These are phyloP conservation scores for Xyrauchen texanus DNA, from an alignment of 2,113 vertebrate genomes.

Conservation along the genomic window DNA sequence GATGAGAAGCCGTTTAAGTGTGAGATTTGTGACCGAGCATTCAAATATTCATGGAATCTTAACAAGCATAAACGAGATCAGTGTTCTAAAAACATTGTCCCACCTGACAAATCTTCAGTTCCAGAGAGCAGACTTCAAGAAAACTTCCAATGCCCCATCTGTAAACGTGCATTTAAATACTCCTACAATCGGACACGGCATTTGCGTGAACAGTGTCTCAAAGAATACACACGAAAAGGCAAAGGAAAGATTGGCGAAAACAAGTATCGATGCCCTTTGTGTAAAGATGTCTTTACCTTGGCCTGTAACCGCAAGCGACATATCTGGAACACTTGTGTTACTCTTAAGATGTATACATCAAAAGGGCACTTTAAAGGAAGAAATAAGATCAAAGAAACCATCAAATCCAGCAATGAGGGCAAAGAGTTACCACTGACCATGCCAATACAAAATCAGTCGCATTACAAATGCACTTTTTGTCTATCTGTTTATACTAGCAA, in stretches of 20 bases:
- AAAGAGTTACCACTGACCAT: neutral
- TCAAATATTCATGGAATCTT: constrained; percentile 50
- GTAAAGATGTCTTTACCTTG: constrained; percentile 58
- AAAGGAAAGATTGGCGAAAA: constrained; percentile 56
- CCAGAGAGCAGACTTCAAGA: neutral
- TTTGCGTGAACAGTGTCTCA: constrained; percentile 70
- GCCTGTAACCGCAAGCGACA: constrained; percentile 67
- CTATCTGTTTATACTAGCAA: constrained; percentile 65
- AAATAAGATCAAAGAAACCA: neutral
- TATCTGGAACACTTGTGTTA: constrained; percentile 64
- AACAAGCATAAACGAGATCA: constrained; percentile 45
- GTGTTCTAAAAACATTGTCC: neutral
- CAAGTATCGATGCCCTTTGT: constrained; percentile 72
- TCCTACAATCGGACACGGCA: constrained; percentile 70
- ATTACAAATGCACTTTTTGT: constrained; percentile 68
- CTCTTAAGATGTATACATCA: constrained; percentile 57
- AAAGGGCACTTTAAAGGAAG: constrained; percentile 44
- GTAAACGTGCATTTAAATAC: constrained; percentile 70
- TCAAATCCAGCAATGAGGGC: constrained; percentile 42
- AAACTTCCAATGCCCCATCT: constrained; percentile 71
- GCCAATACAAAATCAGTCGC: neutral
- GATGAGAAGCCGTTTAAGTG: constrained; percentile 45
- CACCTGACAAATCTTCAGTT: neutral
- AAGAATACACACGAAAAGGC: constrained; percentile 38
- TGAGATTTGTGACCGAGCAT: constrained; percentile 26